Percentiles rank a stretch among this genome's conserved stretches.
These are phyloP conservation scores for Lasiommata megera DNA, from an alignment of 2,888 invertebrate species.

Conservation along the genomic window DNA sequence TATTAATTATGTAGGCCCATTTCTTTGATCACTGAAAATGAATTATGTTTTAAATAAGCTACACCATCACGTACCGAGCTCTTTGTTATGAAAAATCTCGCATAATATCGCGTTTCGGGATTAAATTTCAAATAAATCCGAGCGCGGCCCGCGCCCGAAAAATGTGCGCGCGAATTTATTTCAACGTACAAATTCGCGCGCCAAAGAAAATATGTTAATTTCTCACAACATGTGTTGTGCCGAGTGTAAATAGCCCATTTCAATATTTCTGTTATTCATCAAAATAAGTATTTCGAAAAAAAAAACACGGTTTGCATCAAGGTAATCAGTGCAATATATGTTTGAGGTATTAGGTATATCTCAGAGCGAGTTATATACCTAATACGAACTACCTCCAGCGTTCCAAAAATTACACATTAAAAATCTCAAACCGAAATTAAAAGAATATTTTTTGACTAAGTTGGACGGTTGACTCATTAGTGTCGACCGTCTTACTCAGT, in stretches of 20 bases:
- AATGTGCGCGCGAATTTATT: constrained; percentile 26
- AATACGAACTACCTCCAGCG: too few relatives aligned
- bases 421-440: too few relatives aligned
- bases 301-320: too few relatives aligned
- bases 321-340: too few relatives aligned
- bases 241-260: constrained; percentile 1
- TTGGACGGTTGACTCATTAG: too few relatives aligned
- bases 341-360: too few relatives aligned
- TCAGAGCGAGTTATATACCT: too few relatives aligned
- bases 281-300: neutral
- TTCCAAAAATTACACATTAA: too few relatives aligned
- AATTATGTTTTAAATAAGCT: constrained; percentile 11
- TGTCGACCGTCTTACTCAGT: too few relatives aligned
- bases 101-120: constrained; percentile 26
- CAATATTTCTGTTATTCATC: neutral
- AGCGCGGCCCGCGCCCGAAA: constrained; percentile 16
- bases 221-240: constrained; percentile 14
- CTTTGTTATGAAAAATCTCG: constrained; percentile 13
- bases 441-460: too few relatives aligned
- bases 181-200: constrained; percentile 24
- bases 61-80: constrained; percentile 8
- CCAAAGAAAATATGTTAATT: constrained; percentile 31
- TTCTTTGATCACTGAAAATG: constrained; percentile 1
- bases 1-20: constrained; percentile 3
- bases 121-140: constrained; percentile 28